Evolutionary conservation across 1,140 invertebrate genomes (phyloP).

Genomic region (Penaeus chinensis): DNA sequence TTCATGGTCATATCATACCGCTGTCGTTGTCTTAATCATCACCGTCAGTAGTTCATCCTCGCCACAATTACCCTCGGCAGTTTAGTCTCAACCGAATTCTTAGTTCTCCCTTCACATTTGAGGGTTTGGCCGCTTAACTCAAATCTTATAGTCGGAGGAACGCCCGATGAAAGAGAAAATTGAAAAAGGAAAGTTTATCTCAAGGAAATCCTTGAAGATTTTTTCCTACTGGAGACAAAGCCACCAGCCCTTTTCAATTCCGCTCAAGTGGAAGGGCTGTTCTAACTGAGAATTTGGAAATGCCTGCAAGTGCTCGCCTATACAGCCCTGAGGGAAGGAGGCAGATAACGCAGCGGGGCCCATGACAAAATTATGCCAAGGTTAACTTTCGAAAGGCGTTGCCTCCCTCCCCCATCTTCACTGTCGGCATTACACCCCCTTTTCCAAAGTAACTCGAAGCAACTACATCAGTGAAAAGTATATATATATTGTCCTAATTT

Average conservation of each 20-base stretch:
- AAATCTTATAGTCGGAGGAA: too few species aligned
- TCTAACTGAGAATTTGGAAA: constrained; percentile 11
- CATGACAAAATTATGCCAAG: neutral
- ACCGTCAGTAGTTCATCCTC: constrained; percentile 32
- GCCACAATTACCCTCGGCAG: constrained; percentile 36
- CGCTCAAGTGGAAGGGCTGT: too few species aligned
- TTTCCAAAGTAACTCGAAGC: neutral
- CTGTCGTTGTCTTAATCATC: constrained; percentile 2
- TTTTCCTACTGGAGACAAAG: too few species aligned
- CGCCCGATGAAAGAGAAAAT: too few species aligned
- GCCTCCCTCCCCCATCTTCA: constrained; percentile 3
- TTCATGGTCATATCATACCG: neutral
- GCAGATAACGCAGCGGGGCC: too few species aligned
- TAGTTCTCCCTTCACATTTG: constrained; percentile 8
- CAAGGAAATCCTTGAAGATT: too few species aligned
- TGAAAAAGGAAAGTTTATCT: too few species aligned
- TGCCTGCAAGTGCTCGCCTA: neutral
- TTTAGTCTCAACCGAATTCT: neutral
- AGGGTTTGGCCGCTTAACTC: neutral
- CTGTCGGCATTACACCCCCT: neutral
- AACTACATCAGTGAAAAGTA: too few species aligned
- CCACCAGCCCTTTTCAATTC: too few species aligned
- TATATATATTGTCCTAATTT: too few species aligned
- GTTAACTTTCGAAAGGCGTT: neutral
- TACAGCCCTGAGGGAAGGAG: too few species aligned